phyloP scores from a whole-genome alignment of 2,888 invertebrate species.

The Thera obeliscata region DNA sequence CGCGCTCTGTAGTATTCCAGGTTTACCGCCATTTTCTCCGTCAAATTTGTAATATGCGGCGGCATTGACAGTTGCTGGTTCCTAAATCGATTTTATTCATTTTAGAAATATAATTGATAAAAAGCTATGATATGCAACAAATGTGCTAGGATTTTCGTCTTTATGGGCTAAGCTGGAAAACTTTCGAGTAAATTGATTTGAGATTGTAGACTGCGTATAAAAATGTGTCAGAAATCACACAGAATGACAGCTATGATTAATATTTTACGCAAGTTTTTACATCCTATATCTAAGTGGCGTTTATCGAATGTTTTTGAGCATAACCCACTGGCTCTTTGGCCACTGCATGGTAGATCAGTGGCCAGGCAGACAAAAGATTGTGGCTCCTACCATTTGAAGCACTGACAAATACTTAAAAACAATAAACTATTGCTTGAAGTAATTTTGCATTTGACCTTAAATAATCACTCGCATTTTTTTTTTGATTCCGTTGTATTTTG shows the following conservation, averaged over 20 bases:
- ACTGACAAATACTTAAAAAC: conserved; percentile 31
- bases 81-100: conserved; percentile 13
- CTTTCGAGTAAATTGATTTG: background rate
- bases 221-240: too few species aligned
- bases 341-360: too few species aligned
- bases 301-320: too few species aligned
- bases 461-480: conserved; percentile 14
- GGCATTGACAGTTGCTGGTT: conserved; percentile 39
- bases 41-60: conserved; percentile 28
- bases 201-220: background rate
- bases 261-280: too few species aligned
- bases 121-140: background rate
- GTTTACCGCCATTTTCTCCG: conserved; percentile 30
- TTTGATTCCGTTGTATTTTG: conserved; percentile 32
- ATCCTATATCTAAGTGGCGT: too few species aligned
- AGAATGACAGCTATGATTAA: too few species aligned
- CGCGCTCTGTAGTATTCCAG: conserved; percentile 21
- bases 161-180: too few species aligned
- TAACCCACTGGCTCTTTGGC: too few species aligned
- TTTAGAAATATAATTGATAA: background rate
- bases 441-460: conserved; percentile 29
- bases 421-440: conserved; percentile 46
- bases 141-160: background rate
- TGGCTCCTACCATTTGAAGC: background rate
- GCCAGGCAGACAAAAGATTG: background rate